Percentiles rank a stretch among this genome's conserved stretches.
Conservation (phyloP, 2,113 vertebrate species). For the Trichomycterus rosablanca region DNA sequence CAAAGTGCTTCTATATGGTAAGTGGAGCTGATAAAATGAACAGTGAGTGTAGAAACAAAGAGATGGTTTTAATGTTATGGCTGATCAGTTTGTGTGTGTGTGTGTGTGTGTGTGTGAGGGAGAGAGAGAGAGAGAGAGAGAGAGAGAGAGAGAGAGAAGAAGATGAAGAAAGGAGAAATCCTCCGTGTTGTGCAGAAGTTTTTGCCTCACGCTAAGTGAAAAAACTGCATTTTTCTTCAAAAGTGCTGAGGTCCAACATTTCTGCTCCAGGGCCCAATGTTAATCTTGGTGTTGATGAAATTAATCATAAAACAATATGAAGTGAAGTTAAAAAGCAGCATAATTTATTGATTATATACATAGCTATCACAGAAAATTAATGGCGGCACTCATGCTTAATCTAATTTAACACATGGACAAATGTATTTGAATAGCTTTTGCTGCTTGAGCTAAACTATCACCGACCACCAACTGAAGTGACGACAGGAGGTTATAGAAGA, state of each 20-base stretch:
- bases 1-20: too few species aligned
- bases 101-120: background rate
- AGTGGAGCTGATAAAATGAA: too few species aligned
- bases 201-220: background rate
- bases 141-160: too few species aligned
- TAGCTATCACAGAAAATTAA: conserved; percentile 51
- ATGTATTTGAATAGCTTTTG: conserved; percentile 44
- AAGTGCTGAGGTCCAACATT: conserved; percentile 50
- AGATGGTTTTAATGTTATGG: too few species aligned
- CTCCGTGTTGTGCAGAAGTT: background rate
- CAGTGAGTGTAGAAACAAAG: too few species aligned
- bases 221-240: conserved; percentile 28
- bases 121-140: too few species aligned
- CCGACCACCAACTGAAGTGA: conserved; percentile 4
- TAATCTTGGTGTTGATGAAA: conserved; percentile 49
- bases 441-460: conserved; percentile 12
- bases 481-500: background rate
- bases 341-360: conserved; percentile 52
- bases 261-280: conserved; percentile 43
- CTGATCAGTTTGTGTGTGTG: background rate
- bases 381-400: conserved; percentile 44
- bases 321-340: conserved; percentile 47
- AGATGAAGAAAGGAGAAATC: too few species aligned
- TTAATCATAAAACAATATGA: conserved; percentile 56
- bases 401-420: conserved; percentile 52